phyloP scores from a whole-genome alignment of 2,797 vertebrate genomes.

The Neoniphon sammara region DNA sequence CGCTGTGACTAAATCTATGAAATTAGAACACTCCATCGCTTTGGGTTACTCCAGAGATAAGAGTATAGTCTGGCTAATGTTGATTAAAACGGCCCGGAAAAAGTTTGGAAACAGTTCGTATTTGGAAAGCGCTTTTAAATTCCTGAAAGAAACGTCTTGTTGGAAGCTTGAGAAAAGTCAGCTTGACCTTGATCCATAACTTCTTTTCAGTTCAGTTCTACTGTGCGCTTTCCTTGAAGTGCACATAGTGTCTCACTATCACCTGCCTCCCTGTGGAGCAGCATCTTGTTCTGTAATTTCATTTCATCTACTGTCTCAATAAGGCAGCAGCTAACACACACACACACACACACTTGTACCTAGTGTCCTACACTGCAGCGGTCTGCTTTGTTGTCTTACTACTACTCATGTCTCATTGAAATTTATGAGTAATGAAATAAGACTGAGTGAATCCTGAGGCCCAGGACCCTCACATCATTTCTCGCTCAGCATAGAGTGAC shows the following conservation, averaged over 20 bases:
- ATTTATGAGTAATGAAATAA: constrained; percentile 56
- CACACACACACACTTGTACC: not conserved
- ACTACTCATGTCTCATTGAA: constrained; percentile 34
- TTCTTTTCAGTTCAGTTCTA: constrained; percentile 21
- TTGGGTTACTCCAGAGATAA: constrained; percentile 62
- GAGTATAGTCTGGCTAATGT: constrained; percentile 41
- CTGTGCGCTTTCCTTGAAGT: not conserved
- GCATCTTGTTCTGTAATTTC: not conserved
- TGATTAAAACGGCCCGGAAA: constrained; percentile 53
- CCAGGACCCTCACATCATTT: constrained; percentile 36
- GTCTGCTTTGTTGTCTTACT: constrained; percentile 3
- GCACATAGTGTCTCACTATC: not conserved
- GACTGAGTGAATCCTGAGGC: constrained; percentile 10
- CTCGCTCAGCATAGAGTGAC: constrained; percentile 53
- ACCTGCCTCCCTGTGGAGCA: not conserved
- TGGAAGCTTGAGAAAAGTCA: constrained; percentile 36
- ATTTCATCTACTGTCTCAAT: not conserved
- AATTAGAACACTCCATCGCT: constrained; percentile 65
- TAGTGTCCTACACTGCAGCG: not conserved
- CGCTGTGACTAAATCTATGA: constrained; percentile 68
- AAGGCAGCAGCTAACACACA: not conserved
- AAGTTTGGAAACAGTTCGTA: constrained; percentile 35
- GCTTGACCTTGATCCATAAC: not conserved
- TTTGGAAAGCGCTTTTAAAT: constrained; percentile 54
- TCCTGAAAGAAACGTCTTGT: constrained; percentile 7